phyloP scores from a whole-genome alignment of 2,888 invertebrate genomes.

The Drosophila cognata region DNA sequence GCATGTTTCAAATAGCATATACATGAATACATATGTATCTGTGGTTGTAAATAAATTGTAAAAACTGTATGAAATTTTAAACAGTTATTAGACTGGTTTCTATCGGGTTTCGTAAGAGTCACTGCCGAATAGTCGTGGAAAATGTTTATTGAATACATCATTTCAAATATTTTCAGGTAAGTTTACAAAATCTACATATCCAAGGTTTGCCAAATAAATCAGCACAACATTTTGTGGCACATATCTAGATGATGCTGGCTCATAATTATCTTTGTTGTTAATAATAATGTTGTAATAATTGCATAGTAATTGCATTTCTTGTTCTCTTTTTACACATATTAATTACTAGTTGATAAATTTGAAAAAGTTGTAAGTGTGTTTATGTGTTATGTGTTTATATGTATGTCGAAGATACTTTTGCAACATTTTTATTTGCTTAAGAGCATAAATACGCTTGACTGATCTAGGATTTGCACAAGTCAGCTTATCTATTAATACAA shows the following conservation, averaged over 20 bases:
- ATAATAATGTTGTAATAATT: too few relatives aligned
- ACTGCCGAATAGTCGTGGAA: neutral
- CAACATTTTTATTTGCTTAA: neutral
- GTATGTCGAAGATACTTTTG: neutral
- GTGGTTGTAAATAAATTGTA: conserved; percentile 49
- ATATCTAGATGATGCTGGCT: neutral
- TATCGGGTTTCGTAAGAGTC: neutral
- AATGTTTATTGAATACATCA: neutral
- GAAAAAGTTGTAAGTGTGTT: too few relatives aligned
- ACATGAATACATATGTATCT: conserved; percentile 8
- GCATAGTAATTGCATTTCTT: neutral
- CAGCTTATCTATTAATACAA: neutral
- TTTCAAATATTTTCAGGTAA: neutral
- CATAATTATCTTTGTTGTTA: neutral
- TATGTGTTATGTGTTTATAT: neutral
- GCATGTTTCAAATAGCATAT: conserved; percentile 7
- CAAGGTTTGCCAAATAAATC: neutral
- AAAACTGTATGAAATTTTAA: conserved; percentile 33
- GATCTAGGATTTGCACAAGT: conserved; percentile 6
- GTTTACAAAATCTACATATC: neutral
- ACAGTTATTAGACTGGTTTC: neutral
- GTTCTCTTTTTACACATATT: neutral
- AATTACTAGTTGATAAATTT: neutral
- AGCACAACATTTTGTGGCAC: neutral
- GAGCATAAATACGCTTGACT: conserved; percentile 12